phyloP scores from a whole-genome alignment of 2,113 vertebrate genomes.

The Rhinichthys klamathensis region DNA sequence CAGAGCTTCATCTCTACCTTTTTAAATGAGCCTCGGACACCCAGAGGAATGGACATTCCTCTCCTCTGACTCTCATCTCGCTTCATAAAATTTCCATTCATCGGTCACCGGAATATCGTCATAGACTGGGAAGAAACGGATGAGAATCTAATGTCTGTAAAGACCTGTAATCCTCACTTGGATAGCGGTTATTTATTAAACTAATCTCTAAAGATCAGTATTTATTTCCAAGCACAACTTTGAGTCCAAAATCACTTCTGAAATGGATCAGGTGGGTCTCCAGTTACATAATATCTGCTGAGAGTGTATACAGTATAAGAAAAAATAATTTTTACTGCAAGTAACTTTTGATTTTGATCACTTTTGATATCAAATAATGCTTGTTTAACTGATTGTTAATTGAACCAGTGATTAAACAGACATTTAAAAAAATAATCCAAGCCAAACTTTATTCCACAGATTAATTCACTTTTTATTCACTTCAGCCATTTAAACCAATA shows the following conservation, averaged over 20 bases:
- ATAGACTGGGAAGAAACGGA: background rate
- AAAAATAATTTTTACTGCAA: background rate
- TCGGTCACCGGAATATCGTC: background rate
- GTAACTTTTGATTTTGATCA: no score
- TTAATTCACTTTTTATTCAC: slow-evolving; percentile 7
- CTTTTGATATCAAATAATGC: no score
- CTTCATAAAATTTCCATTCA: slow-evolving; percentile 25
- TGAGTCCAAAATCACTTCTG: background rate
- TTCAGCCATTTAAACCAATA: background rate
- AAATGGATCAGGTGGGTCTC: background rate
- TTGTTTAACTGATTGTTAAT: background rate
- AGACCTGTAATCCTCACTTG: background rate
- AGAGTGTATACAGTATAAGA: background rate
- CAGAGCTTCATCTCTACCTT: background rate
- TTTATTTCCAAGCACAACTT: background rate
- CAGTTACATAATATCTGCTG: background rate
- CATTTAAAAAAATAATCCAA: background rate
- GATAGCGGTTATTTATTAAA: slow-evolving; percentile 16
- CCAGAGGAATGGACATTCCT: slow-evolving; percentile 1
- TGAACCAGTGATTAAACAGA: background rate
- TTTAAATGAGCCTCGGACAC: background rate
- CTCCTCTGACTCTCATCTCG: background rate
- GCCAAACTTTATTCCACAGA: background rate
- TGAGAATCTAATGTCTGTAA: slow-evolving; percentile 7
- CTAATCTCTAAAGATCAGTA: background rate